Evolutionary conservation across 2,113 vertebrate species (phyloP).

Genomic region (Acrocephalus kingi): DNA sequence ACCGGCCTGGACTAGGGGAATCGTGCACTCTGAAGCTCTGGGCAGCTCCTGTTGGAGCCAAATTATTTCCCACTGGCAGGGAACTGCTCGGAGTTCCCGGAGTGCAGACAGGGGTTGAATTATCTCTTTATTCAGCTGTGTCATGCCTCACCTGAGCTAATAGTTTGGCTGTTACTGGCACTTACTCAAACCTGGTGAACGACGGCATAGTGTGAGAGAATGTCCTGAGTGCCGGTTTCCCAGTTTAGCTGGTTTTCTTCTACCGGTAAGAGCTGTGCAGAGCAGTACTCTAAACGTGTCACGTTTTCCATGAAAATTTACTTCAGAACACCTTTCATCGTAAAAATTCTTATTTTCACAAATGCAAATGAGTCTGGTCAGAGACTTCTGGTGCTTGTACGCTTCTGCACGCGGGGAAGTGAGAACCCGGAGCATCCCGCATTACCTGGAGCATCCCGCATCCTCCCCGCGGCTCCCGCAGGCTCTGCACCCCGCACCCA

Average conservation of each 20-base stretch:
- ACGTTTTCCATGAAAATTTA: neutral
- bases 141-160: neutral
- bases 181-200: neutral
- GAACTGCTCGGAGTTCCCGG: rapidly evolving
- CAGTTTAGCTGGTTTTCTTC: neutral
- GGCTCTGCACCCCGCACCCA: neutral
- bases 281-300: neutral
- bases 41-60: neutral
- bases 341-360: neutral
- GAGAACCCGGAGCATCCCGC: neutral
- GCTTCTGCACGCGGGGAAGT: rapidly evolving
- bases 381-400: rapidly evolving
- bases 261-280: neutral
- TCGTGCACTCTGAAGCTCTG: neutral
- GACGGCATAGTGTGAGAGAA: rapidly evolving
- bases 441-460: neutral
- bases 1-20: neutral
- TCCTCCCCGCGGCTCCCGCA: neutral
- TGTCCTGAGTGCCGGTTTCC: neutral
- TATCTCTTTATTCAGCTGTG: neutral
- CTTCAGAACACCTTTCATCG: neutral
- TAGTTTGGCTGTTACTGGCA: neutral
- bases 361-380: neutral
- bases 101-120: neutral
- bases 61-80: neutral